Conservation (phyloP, 2,888 invertebrate species). For the Crepidodera aurea region DNA sequence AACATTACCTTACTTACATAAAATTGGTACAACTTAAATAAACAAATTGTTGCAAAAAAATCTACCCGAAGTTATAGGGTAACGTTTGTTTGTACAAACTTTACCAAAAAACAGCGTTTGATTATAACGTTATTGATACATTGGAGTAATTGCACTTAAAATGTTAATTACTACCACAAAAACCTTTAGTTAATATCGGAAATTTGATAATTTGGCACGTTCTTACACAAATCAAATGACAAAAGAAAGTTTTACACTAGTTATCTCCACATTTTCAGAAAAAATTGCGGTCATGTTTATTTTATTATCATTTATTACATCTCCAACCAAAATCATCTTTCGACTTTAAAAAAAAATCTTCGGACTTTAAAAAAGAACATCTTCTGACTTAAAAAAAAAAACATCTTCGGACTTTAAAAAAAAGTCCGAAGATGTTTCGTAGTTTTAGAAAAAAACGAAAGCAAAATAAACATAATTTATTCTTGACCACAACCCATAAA, state of each 20-base stretch:
- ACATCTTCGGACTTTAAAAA: no score
- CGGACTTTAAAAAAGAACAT: no score
- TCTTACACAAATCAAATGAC: constrained; percentile 24
- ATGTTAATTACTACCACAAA: constrained; percentile 44
- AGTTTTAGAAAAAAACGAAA: no score
- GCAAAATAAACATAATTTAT: no score
- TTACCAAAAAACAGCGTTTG: constrained; percentile 38
- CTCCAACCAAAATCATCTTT: no score
- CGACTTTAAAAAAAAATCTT: no score
- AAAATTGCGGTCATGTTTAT: no score
- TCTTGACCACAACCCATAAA: no score
- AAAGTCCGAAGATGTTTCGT: no score
- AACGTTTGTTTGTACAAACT: not conserved
- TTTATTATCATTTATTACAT: no score
- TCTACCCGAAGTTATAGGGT: not conserved
- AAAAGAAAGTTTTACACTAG: constrained; percentile 30
- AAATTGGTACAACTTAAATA: constrained; percentile 35
- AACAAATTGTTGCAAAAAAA: constrained; percentile 16
- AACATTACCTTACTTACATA: constrained; percentile 48
- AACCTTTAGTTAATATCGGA: constrained; percentile 37
- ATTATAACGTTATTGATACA: constrained; percentile 49
- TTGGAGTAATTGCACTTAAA: constrained; percentile 53
- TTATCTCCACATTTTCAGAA: no score
- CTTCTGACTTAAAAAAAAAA: no score
- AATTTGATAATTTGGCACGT: constrained; percentile 51